phyloP scores from a whole-genome alignment of 2,113 vertebrate genomes.

The Dinomys branickii region DNA sequence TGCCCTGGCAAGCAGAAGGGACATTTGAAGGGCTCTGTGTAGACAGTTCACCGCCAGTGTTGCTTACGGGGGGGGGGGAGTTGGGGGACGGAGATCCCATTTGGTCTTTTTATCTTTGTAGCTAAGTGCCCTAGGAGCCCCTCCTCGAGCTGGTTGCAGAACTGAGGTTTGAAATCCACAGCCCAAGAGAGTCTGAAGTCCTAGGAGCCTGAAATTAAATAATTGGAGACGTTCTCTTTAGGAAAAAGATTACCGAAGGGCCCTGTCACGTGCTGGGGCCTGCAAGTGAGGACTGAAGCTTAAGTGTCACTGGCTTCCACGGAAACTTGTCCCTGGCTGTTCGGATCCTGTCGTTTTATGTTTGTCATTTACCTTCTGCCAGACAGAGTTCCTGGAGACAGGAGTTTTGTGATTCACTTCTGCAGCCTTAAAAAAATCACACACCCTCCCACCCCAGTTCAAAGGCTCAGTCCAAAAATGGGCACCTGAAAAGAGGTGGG shows the following conservation, averaged over 20 bases:
- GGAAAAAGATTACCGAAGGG: not conserved
- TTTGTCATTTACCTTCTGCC: not conserved
- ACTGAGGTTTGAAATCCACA: conserved; percentile 15
- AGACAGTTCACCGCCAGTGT: not conserved
- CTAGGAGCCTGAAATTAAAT: not conserved
- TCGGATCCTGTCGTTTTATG: not conserved
- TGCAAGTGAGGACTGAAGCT: not conserved
- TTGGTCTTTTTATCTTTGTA: not conserved
- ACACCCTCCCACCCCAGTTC: not conserved
- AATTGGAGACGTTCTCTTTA: not conserved
- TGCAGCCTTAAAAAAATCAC: not conserved
- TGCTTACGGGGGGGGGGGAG: not conserved
- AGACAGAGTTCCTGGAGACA: not conserved
- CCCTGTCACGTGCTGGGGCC: not conserved
- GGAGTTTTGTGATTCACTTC: conserved; percentile 30
- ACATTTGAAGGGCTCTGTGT: not conserved
- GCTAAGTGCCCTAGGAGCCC: not conserved
- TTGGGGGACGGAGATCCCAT: not conserved
- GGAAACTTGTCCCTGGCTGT: not conserved
- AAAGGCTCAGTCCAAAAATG: not conserved
- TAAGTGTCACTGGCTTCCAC: not conserved
- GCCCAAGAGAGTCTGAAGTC: not conserved
- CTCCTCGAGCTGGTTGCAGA: not conserved
- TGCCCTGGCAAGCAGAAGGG: not conserved
- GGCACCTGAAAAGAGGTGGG: no score